Base-by-base conservation (phyloP, 2,888 invertebrate genomes). In the Platerodrilus igneus region DNA sequence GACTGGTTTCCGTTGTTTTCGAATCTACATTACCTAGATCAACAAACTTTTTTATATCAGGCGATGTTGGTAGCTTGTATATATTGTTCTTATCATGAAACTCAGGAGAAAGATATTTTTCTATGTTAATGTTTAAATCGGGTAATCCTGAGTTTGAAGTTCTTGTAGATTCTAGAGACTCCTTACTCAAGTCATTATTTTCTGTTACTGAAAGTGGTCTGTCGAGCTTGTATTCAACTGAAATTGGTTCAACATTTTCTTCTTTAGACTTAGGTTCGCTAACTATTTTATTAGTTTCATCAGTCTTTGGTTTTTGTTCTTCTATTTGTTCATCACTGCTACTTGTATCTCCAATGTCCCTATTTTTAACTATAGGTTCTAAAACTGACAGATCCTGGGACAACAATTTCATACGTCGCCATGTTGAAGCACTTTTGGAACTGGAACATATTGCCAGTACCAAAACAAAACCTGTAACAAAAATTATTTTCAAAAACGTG, bases 21-120 rank as follows among this genome's bases (percentile, higher is more conserved):
- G 50, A 22, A 22, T 36, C 18, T 10, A 45, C 51, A 39, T 52
- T 49, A 11, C 56, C 50, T 10, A 55, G 50, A 31, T 59, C 51
- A 11, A 57, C 39, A 43, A 53, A 63, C 48, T 62, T 64, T 44
- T 62, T 57, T 6, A 57, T 64, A 45, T 71, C 71, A 28, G 68
- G 67, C 43, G 69, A 72, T 37, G 66, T 66, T 3, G 76, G 71
- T 48, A 74, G 62, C 3, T 71, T 71, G 50, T 73, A 77, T 42
- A 74, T 75, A 48, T 70, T 73, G 40, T 64, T 71, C 38, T 62
- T 60, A 42, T 72, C 72, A 48, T 72, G 71, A 51, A 72, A 75
- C 50, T 74, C 74, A 17, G 67, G 66, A 7, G 76, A 71, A 20
- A 72, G 68, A 42, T 69, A 76, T 55, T 73, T 75, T n/a, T n/a